Conservation (phyloP, 2,888 invertebrate species). For the Aphodius granarius region DNA sequence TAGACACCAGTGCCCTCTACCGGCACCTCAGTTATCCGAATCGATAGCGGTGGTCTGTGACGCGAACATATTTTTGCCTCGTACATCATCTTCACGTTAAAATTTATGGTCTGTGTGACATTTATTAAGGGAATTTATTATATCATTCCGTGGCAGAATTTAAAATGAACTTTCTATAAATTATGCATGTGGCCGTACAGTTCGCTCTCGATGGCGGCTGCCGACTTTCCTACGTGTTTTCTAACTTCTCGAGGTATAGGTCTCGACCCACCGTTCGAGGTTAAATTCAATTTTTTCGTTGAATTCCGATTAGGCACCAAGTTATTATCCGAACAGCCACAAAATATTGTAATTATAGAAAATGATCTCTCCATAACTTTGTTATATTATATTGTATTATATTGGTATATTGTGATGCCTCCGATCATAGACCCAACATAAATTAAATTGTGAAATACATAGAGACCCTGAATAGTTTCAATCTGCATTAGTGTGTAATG, state of each 20-base stretch:
- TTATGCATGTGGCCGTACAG: neutral
- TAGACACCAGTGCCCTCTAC: neutral
- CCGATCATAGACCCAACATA: too few relatives aligned
- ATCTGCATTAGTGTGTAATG: too few relatives aligned
- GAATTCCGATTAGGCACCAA: neutral
- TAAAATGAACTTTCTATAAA: neutral
- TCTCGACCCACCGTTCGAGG: neutral
- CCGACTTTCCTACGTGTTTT: neutral
- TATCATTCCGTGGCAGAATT: neutral
- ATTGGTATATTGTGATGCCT: too few relatives aligned
- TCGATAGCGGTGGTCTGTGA: conserved; percentile 1
- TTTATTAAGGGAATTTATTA: conserved; percentile 19
- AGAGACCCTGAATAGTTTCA: too few relatives aligned
- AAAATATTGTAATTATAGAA: too few relatives aligned
- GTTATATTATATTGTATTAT: too few relatives aligned
- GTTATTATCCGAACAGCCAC: neutral
- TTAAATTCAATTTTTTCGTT: neutral
- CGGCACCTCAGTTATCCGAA: neutral
- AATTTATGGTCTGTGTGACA: conserved; percentile 15
- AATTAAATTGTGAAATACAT: too few relatives aligned
- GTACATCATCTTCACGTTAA: conserved; percentile 11
- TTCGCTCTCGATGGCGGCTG: neutral
- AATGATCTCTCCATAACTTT: too few relatives aligned
- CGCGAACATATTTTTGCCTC: conserved; percentile 15
- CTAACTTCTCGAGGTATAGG: neutral